Percentiles rank a stretch among this genome's conserved stretches.
Conservation (phyloP, 2,888 invertebrate genomes). For the Muschampia plurimacula region DNA sequence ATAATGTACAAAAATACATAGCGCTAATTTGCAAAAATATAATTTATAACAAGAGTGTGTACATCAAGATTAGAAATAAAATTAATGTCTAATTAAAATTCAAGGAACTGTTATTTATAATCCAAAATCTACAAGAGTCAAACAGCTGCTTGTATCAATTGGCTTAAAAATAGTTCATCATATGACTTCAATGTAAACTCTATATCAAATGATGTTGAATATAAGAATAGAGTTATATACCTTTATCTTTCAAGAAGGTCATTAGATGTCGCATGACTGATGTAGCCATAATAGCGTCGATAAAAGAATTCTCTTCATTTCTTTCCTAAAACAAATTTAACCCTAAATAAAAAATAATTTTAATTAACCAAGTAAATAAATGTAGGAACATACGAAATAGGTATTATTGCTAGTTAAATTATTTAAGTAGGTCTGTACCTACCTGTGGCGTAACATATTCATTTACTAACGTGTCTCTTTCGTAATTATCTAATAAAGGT, state of each 20-base stretch:
- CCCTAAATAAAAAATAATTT: neutral
- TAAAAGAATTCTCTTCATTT: slow-evolving; percentile 91
- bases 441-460: slow-evolving; percentile 91
- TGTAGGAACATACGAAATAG: neutral
- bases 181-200: neutral
- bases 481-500: slow-evolving; percentile 94
- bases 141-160: slow-evolving; percentile 4
- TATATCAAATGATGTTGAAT: neutral
- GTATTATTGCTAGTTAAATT: no score
- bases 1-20: neutral
- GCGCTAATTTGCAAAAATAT: neutral
- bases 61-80: no score
- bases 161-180: neutral
- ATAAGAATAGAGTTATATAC: slow-evolving; percentile 51
- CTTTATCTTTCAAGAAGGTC: slow-evolving; percentile 88
- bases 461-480: slow-evolving; percentile 89
- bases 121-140: neutral
- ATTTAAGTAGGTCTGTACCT: slow-evolving; percentile 18
- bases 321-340: slow-evolving; percentile 81
- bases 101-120: neutral
- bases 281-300: slow-evolving; percentile 92
- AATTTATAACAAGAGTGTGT: neutral
- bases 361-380: neutral
- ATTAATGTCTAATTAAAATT: no score
- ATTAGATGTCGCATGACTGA: slow-evolving; percentile 90